Base-by-base conservation (phyloP, 2,888 invertebrate genomes). In the Galeopsomyia nigrocyanea region DNA sequence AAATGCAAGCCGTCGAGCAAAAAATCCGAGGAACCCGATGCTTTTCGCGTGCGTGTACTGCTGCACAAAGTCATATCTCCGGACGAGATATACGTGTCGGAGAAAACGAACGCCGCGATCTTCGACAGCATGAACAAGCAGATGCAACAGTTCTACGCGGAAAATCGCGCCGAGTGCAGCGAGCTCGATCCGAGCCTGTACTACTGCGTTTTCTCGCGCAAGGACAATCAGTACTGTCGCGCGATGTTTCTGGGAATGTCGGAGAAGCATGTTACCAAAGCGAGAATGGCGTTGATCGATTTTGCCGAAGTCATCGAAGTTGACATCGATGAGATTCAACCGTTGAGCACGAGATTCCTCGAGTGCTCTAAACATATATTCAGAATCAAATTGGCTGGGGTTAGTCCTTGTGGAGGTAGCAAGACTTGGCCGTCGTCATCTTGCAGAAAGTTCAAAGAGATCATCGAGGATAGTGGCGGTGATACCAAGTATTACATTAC, bases 351-450 rank as follows among this genome's bases (percentile, higher is more conserved):
- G 0, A 83, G 88, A 10, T 92, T 92, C 75, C 80, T 84, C 9
- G 82, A 84, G 0, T 83, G 89, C 0, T 88, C 89, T 0, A 89
- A 90, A 72, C 90, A 90, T 0, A 90, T 91, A 0, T 87, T 91
- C 22, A 90, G 90, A 77, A 92, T 95, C 75, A 92, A 92, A 81
- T 82, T 96, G 63, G 90, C 90, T 1, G 92, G 92, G 21, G 89
- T 95, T 13, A 85, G 87, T 26, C 92, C 95, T 0, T 92, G 93
- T 0, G 92, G 92, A 0, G 91, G 90, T 0, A 87, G 88, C 1
- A 77, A 79, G 0, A 88, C 88, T 26, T 93, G 93, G 93, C 89
- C 90, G 0, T 87, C 87, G 0, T 80, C 90, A 0, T 89, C 93
- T 0, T 90, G 90, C 39, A 90, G 92, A 75, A 90, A 87, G 76